Percentiles rank a stretch among this genome's conserved stretches.
These are phyloP conservation scores for Drosophila eohydei DNA, from an alignment of 2,888 invertebrate species.

Conservation along the genomic window DNA sequence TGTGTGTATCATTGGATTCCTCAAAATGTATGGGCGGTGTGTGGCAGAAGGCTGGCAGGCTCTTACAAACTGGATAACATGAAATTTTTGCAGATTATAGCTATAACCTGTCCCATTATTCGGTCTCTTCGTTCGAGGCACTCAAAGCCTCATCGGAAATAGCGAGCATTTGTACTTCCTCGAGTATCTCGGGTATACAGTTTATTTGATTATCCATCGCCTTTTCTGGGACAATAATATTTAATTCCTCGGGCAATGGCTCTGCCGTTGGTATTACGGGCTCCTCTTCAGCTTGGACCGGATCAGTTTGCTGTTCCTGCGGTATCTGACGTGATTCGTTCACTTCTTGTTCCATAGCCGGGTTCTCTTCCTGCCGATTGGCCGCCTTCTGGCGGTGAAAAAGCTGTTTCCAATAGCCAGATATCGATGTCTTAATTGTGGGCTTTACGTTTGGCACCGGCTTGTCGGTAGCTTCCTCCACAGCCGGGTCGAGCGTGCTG, in stretches of 20 bases:
- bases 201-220: slow-evolving; percentile 3
- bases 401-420: slow-evolving; percentile 76
- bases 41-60: slow-evolving; percentile 33
- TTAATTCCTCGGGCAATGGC: slow-evolving; percentile 16
- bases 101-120: slow-evolving; percentile 10
- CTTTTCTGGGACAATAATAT: slow-evolving; percentile 4
- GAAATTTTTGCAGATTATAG: slow-evolving; percentile 15
- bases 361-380: slow-evolving; percentile 15
- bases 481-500: background rate
- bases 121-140: slow-evolving; percentile 11
- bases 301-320: slow-evolving; percentile 34
- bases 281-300: slow-evolving; percentile 17
- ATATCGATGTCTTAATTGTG: slow-evolving; percentile 72
- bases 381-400: slow-evolving; percentile 70
- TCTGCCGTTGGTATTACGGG: slow-evolving; percentile 22
- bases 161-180: slow-evolving; percentile 38
- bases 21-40: slow-evolving; percentile 11
- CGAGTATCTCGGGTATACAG: slow-evolving; percentile 29
- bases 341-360: slow-evolving; percentile 1
- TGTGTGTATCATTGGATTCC: slow-evolving; percentile 5
- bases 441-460: slow-evolving; percentile 46
- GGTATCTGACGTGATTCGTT: slow-evolving; percentile 22
- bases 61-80: slow-evolving; percentile 32
- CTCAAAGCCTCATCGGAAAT: slow-evolving; percentile 34
- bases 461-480: slow-evolving; percentile 5